Percentiles rank a stretch among this genome's conserved stretches.
These are phyloP conservation scores for Orchesella flavescens DNA, from an alignment of 2,888 invertebrate species.

Conservation along the genomic window DNA sequence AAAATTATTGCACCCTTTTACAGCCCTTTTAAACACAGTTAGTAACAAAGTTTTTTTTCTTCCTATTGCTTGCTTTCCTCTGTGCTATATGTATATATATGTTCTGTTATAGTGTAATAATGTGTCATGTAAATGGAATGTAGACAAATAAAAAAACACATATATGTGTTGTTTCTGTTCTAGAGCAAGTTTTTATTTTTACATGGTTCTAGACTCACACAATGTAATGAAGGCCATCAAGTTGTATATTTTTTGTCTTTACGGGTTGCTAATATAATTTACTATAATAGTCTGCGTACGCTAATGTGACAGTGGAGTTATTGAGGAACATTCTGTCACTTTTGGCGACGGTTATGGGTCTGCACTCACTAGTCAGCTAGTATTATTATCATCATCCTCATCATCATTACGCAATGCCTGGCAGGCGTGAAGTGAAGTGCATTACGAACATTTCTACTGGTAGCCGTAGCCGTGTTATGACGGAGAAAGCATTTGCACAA, in stretches of 20 bases:
- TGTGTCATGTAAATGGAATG: no score
- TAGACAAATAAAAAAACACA: no score
- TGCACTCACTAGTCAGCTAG: constrained; percentile 11
- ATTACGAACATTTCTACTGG: background rate
- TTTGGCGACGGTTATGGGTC: background rate
- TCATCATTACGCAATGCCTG: constrained; percentile 31
- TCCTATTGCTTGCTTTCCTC: background rate
- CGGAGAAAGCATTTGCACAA: background rate
- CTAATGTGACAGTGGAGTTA: constrained; percentile 34
- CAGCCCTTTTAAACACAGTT: constrained; percentile 41
- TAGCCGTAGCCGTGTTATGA: no score
- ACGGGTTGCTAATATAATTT: constrained; percentile 35
- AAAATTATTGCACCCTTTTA: constrained; percentile 69
- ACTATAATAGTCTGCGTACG: constrained; percentile 36
- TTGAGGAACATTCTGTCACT: constrained; percentile 36
- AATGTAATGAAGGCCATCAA: constrained; percentile 13
- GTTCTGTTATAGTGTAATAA: background rate
- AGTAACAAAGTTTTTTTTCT: background rate
- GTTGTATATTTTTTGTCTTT: constrained; percentile 20
- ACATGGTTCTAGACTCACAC: background rate
- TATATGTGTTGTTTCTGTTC: background rate
- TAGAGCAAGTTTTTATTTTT: background rate
- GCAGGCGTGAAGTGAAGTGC: constrained; percentile 47
- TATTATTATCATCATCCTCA: constrained; percentile 30
- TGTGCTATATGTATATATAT: background rate